These are phyloP conservation scores for Hippocampus comes DNA, from an alignment of 2,113 vertebrate species.

Conservation along the genomic window DNA sequence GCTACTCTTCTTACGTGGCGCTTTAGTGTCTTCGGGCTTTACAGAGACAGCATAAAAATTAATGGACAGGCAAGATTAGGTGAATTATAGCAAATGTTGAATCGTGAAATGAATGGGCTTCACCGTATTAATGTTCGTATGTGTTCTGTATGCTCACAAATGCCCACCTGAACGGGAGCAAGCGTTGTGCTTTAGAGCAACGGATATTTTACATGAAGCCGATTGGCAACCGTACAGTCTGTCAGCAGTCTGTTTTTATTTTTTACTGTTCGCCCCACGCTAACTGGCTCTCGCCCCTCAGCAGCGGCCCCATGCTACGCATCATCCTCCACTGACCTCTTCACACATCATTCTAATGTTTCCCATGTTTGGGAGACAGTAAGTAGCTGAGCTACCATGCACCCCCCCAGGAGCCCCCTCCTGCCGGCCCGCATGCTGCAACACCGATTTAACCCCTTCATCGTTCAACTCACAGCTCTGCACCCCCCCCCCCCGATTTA, in stretches of 20 bases:
- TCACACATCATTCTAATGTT: conserved; percentile 55
- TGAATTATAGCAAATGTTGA: not conserved
- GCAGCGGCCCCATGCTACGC: conserved; percentile 71
- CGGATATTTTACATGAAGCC: not conserved
- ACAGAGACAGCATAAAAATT: no score
- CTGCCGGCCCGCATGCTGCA: conserved; percentile 12
- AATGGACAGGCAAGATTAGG: not conserved
- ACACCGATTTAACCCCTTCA: conserved; percentile 24
- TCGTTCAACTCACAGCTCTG: conserved; percentile 8
- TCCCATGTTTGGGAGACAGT: conserved; percentile 72
- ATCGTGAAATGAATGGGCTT: not conserved
- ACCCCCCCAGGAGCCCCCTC: not conserved
- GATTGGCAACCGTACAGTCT: not conserved
- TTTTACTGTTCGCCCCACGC: conserved; percentile 19
- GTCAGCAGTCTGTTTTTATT: conserved; percentile 1
- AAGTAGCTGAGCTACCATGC: conserved; percentile 68
- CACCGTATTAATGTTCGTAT: not conserved
- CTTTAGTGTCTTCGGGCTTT: no score
- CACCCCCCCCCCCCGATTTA: not conserved
- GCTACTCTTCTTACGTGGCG: no score
- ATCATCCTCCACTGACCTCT: conserved; percentile 76
- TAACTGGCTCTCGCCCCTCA: conserved; percentile 69
- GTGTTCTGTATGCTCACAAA: not conserved
- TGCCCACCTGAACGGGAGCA: not conserved
- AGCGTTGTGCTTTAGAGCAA: not conserved